Percentiles rank a stretch among this genome's conserved stretches.
Evolutionary conservation across 2,797 vertebrate genomes (phyloP).

Genomic region (Esox masquinongy): DNA sequence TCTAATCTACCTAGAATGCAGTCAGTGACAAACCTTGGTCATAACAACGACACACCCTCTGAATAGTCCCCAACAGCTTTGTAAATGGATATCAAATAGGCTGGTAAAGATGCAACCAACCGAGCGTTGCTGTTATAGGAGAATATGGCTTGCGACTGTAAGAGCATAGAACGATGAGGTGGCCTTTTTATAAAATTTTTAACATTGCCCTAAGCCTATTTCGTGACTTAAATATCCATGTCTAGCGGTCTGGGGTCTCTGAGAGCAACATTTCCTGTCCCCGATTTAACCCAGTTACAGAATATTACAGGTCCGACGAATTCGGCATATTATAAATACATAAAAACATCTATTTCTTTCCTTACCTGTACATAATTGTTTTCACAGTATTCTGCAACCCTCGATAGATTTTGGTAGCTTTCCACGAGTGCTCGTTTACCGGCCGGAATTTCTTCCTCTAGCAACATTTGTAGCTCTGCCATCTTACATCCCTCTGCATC

Average conservation of each 20-base stretch:
- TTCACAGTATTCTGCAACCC: slow-evolving; percentile 97
- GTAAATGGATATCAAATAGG: slow-evolving; percentile 22
- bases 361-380: slow-evolving; percentile 99
- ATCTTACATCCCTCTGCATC: slow-evolving; percentile 85
- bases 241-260: slow-evolving; percentile 49
- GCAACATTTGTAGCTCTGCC: slow-evolving; percentile 99
- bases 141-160: not conserved
- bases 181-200: not conserved
- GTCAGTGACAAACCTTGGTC: slow-evolving; percentile 62
- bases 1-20: slow-evolving; percentile 29
- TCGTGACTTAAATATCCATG: not conserved
- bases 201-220: slow-evolving; percentile 8
- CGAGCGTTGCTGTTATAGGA: not conserved
- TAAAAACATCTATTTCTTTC: not conserved
- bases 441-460: slow-evolving; percentile 99
- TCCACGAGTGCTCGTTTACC: slow-evolving; percentile 95
- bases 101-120: slow-evolving; percentile 9
- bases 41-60: slow-evolving; percentile 74
- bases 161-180: not conserved
- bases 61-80: slow-evolving; percentile 40
- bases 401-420: slow-evolving; percentile 97
- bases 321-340: not conserved
- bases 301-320: slow-evolving; percentile 59
- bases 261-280: slow-evolving; percentile 67
- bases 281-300: slow-evolving; percentile 60